Evolutionary conservation across 2,888 invertebrate species (phyloP).

Genomic region (Furcula furcula): DNA sequence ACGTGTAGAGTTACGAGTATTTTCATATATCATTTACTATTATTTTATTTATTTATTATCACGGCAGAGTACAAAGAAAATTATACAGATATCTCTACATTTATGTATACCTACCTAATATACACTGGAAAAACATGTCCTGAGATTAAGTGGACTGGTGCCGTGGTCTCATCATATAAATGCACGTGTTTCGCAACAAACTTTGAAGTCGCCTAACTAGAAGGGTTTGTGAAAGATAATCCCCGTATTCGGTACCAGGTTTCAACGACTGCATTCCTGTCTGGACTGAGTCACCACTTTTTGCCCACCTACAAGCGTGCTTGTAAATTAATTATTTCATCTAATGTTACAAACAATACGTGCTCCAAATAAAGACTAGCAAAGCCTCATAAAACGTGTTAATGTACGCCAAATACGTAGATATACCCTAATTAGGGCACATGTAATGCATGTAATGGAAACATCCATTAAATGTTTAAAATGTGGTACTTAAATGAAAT

Average conservation of each 20-base stretch:
- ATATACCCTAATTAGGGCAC: slow-evolving; percentile 20
- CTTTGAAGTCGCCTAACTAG: slow-evolving; percentile 16
- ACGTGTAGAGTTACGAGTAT: neutral
- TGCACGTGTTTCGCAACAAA: slow-evolving; percentile 8
- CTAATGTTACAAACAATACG: slow-evolving; percentile 9
- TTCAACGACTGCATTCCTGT: slow-evolving; percentile 46
- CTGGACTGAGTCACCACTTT: slow-evolving; percentile 38
- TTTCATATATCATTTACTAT: slow-evolving; percentile 16
- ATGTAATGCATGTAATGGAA: slow-evolving; percentile 7
- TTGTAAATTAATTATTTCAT: slow-evolving; percentile 8
- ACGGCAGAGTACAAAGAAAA: slow-evolving; percentile 14
- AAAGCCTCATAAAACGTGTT: slow-evolving; percentile 25
- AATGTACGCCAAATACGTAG: slow-evolving; percentile 10
- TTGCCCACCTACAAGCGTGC: slow-evolving; percentile 29
- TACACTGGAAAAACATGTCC: too few relatives aligned
- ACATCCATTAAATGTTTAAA: neutral
- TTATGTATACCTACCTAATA: slow-evolving; percentile 1
- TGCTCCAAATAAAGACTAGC: slow-evolving; percentile 19
- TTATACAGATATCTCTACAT: slow-evolving; percentile 11
- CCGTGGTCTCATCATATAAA: neutral
- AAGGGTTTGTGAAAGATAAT: slow-evolving; percentile 32
- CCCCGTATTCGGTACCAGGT: slow-evolving; percentile 45
- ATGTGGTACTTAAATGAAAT: neutral
- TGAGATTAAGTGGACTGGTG: neutral
- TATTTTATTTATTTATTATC: slow-evolving; percentile 18